These are phyloP conservation scores for Boloria euphrosyne DNA, from an alignment of 2,888 invertebrate genomes.

Conservation along the genomic window DNA sequence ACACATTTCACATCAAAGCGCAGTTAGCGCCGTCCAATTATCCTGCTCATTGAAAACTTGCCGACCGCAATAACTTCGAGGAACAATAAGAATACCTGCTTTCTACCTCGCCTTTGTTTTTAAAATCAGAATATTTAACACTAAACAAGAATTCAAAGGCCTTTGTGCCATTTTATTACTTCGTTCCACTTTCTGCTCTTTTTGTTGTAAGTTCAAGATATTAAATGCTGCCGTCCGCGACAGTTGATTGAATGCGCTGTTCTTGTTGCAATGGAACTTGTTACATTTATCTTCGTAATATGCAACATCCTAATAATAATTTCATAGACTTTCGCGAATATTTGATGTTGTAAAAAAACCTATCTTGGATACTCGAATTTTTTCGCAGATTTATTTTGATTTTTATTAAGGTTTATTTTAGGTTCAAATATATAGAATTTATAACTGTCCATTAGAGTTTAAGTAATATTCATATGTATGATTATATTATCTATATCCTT, in stretches of 20 bases:
- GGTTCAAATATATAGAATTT: too few species aligned
- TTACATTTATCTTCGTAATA: not conserved
- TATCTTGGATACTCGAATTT: too few species aligned
- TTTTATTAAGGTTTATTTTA: too few species aligned
- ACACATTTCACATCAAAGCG: constrained; percentile 33
- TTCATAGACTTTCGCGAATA: too few species aligned
- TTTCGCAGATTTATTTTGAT: too few species aligned
- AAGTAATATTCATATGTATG: too few species aligned
- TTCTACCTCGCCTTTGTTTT: constrained; percentile 26
- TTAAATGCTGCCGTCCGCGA: constrained; percentile 26
- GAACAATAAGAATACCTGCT: constrained; percentile 37
- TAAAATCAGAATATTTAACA: constrained; percentile 39
- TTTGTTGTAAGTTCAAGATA: constrained; percentile 31
- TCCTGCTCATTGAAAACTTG: constrained; percentile 36
- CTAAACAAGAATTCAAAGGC: constrained; percentile 39
- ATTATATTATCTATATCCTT: too few species aligned
- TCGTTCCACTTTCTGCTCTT: constrained; percentile 33
- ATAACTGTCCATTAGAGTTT: too few species aligned
- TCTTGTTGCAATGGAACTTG: constrained; percentile 11
- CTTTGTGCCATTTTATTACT: constrained; percentile 37
- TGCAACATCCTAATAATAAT: too few species aligned
- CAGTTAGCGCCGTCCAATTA: constrained; percentile 39
- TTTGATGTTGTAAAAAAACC: too few species aligned
- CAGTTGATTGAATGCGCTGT: constrained; percentile 16
- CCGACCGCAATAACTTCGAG: constrained; percentile 33